A percentile compares a stretch with the other conserved stretches of the same genome.
phyloP scores from a whole-genome alignment of 2,888 invertebrate genomes.

The Margaritifera margaritifera region DNA sequence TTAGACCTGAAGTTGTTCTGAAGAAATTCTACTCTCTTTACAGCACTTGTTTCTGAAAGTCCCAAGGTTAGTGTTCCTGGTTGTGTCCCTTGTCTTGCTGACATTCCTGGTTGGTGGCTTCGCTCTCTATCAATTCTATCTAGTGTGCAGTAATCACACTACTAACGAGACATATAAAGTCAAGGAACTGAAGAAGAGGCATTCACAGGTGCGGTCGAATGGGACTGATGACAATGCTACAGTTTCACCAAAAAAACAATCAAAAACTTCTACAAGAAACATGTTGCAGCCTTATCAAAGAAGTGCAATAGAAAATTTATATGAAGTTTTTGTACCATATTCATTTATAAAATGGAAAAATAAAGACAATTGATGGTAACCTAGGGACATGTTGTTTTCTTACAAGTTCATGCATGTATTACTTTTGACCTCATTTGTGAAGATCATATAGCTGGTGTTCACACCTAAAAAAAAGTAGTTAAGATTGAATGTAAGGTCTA shows the following conservation, averaged over 20 bases:
- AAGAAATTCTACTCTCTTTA: slow-evolving; percentile 23
- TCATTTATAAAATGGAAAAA: slow-evolving; percentile 25
- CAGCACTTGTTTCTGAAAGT: slow-evolving; percentile 69
- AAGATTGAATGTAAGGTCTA: too few relatives aligned
- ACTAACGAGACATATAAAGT: slow-evolving; percentile 69
- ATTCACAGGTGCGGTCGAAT: not conserved
- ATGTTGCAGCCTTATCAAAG: slow-evolving; percentile 41
- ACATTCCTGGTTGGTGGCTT: slow-evolving; percentile 58
- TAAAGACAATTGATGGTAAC: slow-evolving; percentile 7
- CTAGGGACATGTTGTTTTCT: not conserved
- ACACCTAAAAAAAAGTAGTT: too few relatives aligned
- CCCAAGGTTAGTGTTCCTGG: slow-evolving; percentile 66
- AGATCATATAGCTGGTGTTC: too few relatives aligned
- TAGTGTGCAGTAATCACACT: slow-evolving; percentile 66
- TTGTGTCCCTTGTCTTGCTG: slow-evolving; percentile 53
- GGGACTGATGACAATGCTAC: not conserved
- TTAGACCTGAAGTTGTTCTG: not conserved
- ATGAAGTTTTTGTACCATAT: slow-evolving; percentile 57
- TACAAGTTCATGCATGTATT: too few relatives aligned
- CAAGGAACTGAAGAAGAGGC: slow-evolving; percentile 9
- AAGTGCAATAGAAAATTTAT: slow-evolving; percentile 53
- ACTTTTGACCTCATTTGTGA: too few relatives aligned
- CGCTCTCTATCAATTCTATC: slow-evolving; percentile 62
- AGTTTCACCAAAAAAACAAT: slow-evolving; percentile 1
- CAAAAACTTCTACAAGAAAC: not conserved